A percentile compares a stretch with the other conserved stretches of the same genome.
These are phyloP conservation scores for Gobio occitaniae DNA, from an alignment of 2,797 vertebrate species.

Conservation along the genomic window DNA sequence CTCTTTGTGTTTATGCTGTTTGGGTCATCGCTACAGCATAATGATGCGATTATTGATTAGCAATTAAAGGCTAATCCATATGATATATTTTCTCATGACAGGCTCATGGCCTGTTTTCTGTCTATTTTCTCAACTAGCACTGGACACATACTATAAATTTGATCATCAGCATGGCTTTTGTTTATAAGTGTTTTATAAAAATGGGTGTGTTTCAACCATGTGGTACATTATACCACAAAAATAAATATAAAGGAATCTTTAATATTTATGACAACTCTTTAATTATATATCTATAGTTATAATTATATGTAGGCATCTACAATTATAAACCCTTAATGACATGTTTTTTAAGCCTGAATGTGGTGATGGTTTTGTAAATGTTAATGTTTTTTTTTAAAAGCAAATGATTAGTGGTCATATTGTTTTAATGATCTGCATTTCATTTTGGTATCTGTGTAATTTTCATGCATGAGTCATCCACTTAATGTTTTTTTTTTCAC, in stretches of 20 bases:
- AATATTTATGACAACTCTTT: background rate
- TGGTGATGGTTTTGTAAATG: background rate
- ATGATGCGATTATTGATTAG: constrained; percentile 60
- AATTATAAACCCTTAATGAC: background rate
- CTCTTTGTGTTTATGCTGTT: constrained; percentile 51
- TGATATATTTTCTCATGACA: constrained; percentile 33
- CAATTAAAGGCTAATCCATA: constrained; percentile 56
- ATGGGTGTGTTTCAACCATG: background rate
- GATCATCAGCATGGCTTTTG: constrained; percentile 2
- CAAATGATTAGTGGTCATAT: background rate
- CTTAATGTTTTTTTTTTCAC: background rate
- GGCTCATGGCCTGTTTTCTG: constrained; percentile 6
- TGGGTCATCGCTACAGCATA: constrained; percentile 48
- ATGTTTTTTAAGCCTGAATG: background rate
- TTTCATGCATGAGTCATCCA: background rate
- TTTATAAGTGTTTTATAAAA: background rate
- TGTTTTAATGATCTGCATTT: background rate
- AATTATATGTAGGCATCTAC: background rate
- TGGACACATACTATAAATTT: constrained; percentile 12
- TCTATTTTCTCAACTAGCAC: background rate
- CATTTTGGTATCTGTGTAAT: background rate
- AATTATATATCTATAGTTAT: background rate
- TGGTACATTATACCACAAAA: background rate
- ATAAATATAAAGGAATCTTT: too few relatives aligned
- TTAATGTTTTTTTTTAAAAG: background rate